Conservation (phyloP, 2,113 vertebrate species). For the Gnathonemus echidnorhynchus region DNA sequence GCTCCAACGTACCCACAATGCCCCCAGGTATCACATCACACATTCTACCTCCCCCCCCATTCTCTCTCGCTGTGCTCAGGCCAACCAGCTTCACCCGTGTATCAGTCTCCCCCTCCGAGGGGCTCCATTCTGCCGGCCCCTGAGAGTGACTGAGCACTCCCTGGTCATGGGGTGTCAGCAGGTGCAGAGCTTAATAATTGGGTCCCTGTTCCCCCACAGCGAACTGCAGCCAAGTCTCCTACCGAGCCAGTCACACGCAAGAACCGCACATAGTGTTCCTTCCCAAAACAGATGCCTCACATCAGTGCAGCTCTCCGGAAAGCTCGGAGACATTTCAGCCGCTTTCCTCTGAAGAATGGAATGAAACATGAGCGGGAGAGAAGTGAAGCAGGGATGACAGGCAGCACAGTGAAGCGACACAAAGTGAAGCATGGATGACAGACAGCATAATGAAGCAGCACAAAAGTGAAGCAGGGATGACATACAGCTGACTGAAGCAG, state of each 20-base stretch:
- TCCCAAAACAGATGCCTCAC: background rate
- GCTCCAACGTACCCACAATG: background rate
- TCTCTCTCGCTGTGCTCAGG: background rate
- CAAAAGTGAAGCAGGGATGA: background rate
- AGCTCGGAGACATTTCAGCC: background rate
- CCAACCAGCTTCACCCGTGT: background rate
- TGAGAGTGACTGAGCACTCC: background rate
- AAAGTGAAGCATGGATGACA: background rate
- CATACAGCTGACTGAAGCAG: background rate
- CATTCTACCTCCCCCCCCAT: background rate
- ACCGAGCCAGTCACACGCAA: background rate
- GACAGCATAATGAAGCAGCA: background rate
- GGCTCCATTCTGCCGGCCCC: background rate
- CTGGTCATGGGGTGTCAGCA: background rate
- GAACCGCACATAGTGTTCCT: background rate
- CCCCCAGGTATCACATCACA: background rate
- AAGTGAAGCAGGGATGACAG: background rate
- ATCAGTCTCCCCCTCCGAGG: background rate
- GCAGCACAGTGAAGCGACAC: background rate
- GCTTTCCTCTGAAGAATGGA: background rate
- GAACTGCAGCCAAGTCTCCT: background rate
- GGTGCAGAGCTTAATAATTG: background rate
- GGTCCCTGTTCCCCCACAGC: background rate
- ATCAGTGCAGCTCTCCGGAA: background rate
- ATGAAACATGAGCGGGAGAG: background rate